phyloP scores from a whole-genome alignment of 1,140 invertebrate genomes.

The Scaptodrosophila lebanonensis region DNA sequence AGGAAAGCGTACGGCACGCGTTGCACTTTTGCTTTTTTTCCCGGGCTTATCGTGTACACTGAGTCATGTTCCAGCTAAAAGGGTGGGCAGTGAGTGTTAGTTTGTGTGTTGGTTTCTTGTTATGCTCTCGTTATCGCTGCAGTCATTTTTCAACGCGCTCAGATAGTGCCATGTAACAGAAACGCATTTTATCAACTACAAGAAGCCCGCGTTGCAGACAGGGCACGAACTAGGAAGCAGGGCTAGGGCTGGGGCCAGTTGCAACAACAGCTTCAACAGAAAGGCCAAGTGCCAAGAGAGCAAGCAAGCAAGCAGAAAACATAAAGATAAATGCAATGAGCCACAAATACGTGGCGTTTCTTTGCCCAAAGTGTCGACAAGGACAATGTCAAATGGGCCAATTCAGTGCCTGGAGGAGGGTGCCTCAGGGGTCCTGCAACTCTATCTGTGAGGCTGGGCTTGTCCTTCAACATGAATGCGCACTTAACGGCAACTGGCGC shows the following conservation, averaged over 20 bases:
- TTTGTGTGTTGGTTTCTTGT: constrained; percentile 9
- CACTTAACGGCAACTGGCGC: constrained; percentile 30
- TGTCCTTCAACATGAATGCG: no score
- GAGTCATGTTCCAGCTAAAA: no score
- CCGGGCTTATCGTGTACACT: no score
- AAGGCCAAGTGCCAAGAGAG: background rate
- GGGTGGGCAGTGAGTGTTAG: no score
- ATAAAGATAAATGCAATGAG: constrained; percentile 44
- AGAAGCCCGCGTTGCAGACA: constrained; percentile 19
- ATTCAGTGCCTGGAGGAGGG: constrained; percentile 8
- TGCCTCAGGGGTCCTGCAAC: no score
- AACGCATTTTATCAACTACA: constrained; percentile 39
- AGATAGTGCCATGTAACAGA: constrained; percentile 36
- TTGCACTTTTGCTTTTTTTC: no score
- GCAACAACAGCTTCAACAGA: background rate
- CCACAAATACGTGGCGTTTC: constrained; percentile 22
- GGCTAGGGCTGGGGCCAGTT: no score
- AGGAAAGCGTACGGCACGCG: no score
- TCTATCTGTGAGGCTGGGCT: no score
- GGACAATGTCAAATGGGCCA: constrained; percentile 28
- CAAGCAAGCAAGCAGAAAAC: constrained; percentile 8
- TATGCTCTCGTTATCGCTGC: constrained; percentile 18
- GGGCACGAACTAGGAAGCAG: no score
- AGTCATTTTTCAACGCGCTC: constrained; percentile 31
- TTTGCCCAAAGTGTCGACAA: constrained; percentile 25